Percentiles rank a stretch among this genome's conserved stretches.
phyloP scores from a whole-genome alignment of 2,113 vertebrate species.

The Cinclus cinclus region DNA sequence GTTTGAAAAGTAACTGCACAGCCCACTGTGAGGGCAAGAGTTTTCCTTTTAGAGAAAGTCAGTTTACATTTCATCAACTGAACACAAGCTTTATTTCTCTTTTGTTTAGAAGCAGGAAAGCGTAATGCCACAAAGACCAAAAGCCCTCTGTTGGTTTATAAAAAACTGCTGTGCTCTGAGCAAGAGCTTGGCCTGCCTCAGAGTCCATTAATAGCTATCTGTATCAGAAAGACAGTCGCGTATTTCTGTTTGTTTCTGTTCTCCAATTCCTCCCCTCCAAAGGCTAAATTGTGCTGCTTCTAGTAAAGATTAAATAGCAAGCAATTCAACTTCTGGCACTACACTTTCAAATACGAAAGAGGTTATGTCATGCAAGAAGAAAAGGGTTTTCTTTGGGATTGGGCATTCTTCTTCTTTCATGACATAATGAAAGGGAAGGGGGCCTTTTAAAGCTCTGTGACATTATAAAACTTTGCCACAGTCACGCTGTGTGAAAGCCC shows the following conservation, averaged over 20 bases:
- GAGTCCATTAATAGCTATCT: conserved; percentile 42
- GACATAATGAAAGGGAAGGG: background rate
- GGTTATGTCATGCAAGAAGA: conserved; percentile 47
- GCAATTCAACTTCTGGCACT: conserved; percentile 52
- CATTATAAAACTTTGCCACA: background rate
- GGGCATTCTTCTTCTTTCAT: background rate
- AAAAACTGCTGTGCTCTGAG: conserved; percentile 35
- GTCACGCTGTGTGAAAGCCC: background rate
- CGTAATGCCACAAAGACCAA: conserved; percentile 35
- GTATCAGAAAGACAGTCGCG: conserved; percentile 54
- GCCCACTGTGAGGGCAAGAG: background rate
- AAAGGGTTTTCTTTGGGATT: conserved; percentile 40
- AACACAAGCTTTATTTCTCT: conserved; percentile 54
- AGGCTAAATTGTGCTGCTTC: conserved; percentile 56
- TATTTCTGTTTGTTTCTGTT: conserved; percentile 61
- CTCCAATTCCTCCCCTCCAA: conserved; percentile 49
- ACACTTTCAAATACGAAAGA: background rate
- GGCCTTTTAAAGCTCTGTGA: background rate
- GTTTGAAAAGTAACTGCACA: background rate
- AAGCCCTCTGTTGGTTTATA: conserved; percentile 60
- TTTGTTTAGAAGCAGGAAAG: conserved; percentile 49
- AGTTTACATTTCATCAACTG: conserved; percentile 47
- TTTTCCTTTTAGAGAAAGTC: background rate
- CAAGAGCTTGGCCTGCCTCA: conserved; percentile 22
- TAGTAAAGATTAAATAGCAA: conserved; percentile 50